Conservation (phyloP, 2,888 invertebrate genomes). For the Cyclophora punctaria region DNA sequence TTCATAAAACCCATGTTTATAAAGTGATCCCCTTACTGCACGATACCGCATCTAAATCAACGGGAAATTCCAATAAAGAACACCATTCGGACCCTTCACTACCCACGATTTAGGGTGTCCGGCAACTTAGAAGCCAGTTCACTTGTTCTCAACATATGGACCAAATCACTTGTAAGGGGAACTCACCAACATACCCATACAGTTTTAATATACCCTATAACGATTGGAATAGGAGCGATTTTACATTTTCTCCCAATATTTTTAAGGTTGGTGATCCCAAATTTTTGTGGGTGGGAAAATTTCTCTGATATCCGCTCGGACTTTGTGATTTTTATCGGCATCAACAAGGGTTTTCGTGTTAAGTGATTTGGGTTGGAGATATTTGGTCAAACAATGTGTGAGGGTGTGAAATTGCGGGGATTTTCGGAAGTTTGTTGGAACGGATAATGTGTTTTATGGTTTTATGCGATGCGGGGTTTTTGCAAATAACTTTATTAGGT, state of each 20-base stretch:
- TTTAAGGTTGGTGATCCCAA: conserved; percentile 28
- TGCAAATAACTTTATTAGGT: too few relatives aligned
- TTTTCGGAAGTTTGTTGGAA: background rate
- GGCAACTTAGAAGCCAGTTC: conserved; percentile 60
- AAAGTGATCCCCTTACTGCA: conserved; percentile 18
- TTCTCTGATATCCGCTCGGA: conserved; percentile 64
- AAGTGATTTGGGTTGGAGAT: conserved; percentile 49
- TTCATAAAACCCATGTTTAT: too few relatives aligned
- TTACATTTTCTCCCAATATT: conserved; percentile 12
- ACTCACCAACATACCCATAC: conserved; percentile 15
- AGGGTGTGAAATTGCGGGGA: conserved; percentile 11
- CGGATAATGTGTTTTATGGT: background rate
- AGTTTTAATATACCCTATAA: conserved; percentile 14
- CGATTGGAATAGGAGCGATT: conserved; percentile 8
- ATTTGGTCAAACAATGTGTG: conserved; percentile 52
- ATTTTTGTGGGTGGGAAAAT: conserved; percentile 61
- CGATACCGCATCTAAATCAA: conserved; percentile 47
- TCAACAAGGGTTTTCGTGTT: conserved; percentile 57
- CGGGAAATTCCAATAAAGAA: conserved; percentile 68
- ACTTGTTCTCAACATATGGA: conserved; percentile 68
- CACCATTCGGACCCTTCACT: conserved; percentile 55
- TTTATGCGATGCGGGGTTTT: too few relatives aligned
- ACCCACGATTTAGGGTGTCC: conserved; percentile 68
- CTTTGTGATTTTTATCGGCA: conserved; percentile 68
- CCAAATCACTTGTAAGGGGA: conserved; percentile 53